Base-by-base conservation (phyloP, 2,797 vertebrate species). In the Pygocentrus nattereri region DNA sequence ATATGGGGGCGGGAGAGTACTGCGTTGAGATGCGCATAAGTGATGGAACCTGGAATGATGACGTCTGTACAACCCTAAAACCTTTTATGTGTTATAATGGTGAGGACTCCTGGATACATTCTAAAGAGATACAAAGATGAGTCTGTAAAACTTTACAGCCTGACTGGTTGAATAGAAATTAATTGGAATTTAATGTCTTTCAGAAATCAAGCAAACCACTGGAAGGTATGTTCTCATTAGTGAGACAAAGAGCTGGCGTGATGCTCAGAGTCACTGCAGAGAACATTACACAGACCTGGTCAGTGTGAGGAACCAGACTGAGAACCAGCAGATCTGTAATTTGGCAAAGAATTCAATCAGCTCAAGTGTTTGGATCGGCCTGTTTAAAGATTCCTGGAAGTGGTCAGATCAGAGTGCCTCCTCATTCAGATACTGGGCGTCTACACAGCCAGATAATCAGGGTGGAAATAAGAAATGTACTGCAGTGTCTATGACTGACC, bases 11-110 rank as follows among this genome's bases (percentile, higher is more conserved):
- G 2, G 34, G 34, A 34, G 58, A 38, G 19, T 31, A 47, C 64
- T 85, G 78, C 69, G 56, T 8, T 44, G 4, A 3, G 0, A 74
- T 69, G 47, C 0, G 1, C 0, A 3, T 12, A 49, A 0, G 1
- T 5, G 0, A 5, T 11, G 81, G 70, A 4, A 0, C 0, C 3
- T 86, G 79, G 65, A 0, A 16, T 74, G 27, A 65, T 76, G 0
- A 0, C 1, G 0, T 0, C 0, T 86, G 82, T 65, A 0, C 0
- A 0, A 0, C 0, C 0, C 0, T 0, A 4, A 0, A 0, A 0
- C 3, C 2, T 5, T 86, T 84, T 58, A 25, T 86, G 10, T 86
- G 84, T 74, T 84, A 38, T 38, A 6, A 38, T 38, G 34, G 34
- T 38, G 6, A 38, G 34, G 38, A 38, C 34, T 3, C 6, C 34